Percentiles rank a stretch among this genome's conserved stretches.
Conservation (phyloP, 2,113 vertebrate genomes). For the Megaceryle torquata region DNA sequence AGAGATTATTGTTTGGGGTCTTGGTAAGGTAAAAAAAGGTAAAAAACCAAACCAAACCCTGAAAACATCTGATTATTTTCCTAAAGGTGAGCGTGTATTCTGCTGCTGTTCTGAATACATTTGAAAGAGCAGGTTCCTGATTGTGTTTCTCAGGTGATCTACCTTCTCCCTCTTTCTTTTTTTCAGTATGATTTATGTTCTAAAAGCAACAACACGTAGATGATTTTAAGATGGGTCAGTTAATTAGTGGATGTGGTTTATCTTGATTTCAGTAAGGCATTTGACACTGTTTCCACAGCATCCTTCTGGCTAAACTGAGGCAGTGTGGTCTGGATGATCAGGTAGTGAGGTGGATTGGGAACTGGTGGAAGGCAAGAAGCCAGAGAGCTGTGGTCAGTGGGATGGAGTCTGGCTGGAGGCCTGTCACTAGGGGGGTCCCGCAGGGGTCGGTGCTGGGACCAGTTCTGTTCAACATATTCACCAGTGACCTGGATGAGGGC, state of each 20-base stretch:
- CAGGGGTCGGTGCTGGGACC: no score
- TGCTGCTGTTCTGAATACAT: background rate
- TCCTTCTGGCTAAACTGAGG: no score
- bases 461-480: no score
- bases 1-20: background rate
- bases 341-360: no score
- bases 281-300: no score
- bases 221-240: background rate
- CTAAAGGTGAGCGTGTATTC: background rate
- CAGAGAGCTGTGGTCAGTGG: no score
- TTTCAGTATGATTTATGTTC: background rate
- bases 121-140: background rate
- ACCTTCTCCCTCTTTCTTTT: background rate
- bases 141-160: background rate
- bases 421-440: no score
- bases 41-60: background rate
- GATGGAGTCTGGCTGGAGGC: no score
- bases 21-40: background rate
- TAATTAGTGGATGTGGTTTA: background rate
- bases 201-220: background rate
- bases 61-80: background rate
- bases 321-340: no score
- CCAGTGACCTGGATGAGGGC: no score
- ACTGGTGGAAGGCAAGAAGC: no score
- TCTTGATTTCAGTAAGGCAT: no score